Evolutionary conservation across 2,113 vertebrate species (phyloP).

Genomic region (Calonectris borealis): DNA sequence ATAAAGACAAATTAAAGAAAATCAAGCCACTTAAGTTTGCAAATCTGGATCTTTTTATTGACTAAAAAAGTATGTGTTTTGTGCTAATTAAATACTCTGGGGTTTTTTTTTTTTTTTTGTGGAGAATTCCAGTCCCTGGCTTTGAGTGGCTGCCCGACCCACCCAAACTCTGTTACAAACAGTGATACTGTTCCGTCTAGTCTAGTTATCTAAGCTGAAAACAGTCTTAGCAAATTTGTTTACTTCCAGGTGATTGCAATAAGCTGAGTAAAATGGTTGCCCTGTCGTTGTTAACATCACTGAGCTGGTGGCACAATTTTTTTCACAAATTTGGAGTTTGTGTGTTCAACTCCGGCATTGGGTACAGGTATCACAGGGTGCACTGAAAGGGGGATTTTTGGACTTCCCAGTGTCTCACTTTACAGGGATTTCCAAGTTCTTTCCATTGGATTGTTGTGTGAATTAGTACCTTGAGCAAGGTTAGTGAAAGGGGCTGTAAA

Average conservation of each 20-base stretch:
- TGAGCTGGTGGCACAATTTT: not conserved
- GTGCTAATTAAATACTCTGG: not conserved
- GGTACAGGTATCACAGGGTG: not conserved
- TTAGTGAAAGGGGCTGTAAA: not conserved
- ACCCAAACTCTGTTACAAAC: not conserved
- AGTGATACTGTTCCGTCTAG: not conserved
- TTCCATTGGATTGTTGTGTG: not conserved
- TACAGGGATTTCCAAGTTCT: not conserved
- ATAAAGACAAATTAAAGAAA: not conserved
- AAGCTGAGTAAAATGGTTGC: not conserved
- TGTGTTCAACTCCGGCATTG: accelerated
- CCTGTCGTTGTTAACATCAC: not conserved
- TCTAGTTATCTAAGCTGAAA: not conserved
- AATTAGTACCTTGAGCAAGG: not conserved
- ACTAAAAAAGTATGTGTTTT: not conserved
- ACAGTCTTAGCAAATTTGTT: not conserved
- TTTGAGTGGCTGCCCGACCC: not conserved
- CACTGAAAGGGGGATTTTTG: not conserved
- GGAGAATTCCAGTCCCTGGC: not conserved
- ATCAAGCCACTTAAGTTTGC: not conserved
- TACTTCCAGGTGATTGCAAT: not conserved
- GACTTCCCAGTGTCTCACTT: not conserved
- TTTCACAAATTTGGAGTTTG: not conserved
- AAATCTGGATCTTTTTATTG: not conserved
- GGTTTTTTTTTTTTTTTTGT: not conserved